Base-by-base conservation (phyloP, 1,140 invertebrate species). In the Oncopeltus fasciatus region DNA sequence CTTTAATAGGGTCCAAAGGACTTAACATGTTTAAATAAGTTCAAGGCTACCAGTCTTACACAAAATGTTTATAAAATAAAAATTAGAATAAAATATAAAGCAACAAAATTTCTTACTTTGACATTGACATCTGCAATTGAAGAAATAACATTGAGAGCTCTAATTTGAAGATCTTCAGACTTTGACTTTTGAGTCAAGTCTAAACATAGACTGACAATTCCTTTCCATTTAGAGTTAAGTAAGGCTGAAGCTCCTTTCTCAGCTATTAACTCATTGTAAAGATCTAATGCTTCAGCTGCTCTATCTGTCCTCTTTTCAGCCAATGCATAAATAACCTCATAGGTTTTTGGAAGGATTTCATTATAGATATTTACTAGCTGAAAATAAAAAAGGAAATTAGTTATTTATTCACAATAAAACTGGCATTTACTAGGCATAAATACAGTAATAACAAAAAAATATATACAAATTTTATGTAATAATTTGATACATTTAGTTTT, bases 101-200 rank as follows among this genome's bases (percentile, higher is more conserved):
- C 18, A 67, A n/a, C n/a, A n/a, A n/a, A n/a, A n/a, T 38, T 38
- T 8, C 31, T 38, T 69, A 79, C 76, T 74, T 88, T 88, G 70
- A 87, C 88, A 69, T 87, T 88, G 0, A 80, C 71, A 57, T 78
- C 76, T 1, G 79, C 78, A 12, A 90, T 68, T 69, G 77, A 81
- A 0, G 81, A 79, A 44, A 90, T 74, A 60, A 86, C 81, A 57
- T 75, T 75, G 16, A 89, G 76, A 12, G 83, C 80, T 74, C 85
- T 85, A 12, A 84, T 76, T 71, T 83, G 78, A 9, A 88, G 71
- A 12, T 74, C 71, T 64, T 81, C 79, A 14, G 79, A 78, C 4
- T 82, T 70, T 29, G 75, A 69, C 59, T 71, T 74, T 57, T 84
- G 78, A 24, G 78, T 77, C 9, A 87, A 77, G 63, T 78, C 73